A percentile compares a stretch with the other conserved stretches of the same genome.
Evolutionary conservation across 2,113 vertebrate species (phyloP).

Genomic region (Helogale parvula): DNA sequence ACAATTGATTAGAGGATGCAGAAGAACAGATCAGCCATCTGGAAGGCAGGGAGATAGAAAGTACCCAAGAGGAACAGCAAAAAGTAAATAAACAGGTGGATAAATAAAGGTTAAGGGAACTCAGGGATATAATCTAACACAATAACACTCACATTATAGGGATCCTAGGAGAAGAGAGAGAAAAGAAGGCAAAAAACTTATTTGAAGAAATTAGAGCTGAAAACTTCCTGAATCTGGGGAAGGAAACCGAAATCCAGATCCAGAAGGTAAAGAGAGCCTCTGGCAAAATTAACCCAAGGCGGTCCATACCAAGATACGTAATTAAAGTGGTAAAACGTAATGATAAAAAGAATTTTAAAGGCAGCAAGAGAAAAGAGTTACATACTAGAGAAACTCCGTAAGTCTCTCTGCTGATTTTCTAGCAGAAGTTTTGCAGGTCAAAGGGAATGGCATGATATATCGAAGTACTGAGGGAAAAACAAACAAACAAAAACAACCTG

Average conservation of each 20-base stretch:
- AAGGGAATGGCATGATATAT: not conserved
- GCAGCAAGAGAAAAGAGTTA: not conserved
- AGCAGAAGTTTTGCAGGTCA: not conserved
- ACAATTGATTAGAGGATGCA: not conserved
- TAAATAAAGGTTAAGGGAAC: not conserved
- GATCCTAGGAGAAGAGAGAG: not conserved
- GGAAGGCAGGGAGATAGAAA: not conserved
- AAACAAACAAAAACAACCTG: not conserved
- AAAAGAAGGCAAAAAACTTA: not conserved
- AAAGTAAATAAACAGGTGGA: not conserved
- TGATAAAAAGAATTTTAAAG: not conserved
- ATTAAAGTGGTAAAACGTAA: not conserved
- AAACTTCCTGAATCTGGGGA: not conserved
- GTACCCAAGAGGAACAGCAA: not conserved
- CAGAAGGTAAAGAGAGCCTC: not conserved
- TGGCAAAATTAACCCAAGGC: not conserved
- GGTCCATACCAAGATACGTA: not conserved
- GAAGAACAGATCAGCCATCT: not conserved
- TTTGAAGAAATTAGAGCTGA: not conserved
- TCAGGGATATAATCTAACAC: not conserved
- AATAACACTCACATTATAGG: not conserved
- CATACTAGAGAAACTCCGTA: not conserved
- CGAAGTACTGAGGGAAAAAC: not conserved
- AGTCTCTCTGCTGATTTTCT: not conserved
- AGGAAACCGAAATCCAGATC: not conserved